Base-by-base conservation (phyloP, 1,140 invertebrate genomes). In the Halyomorpha halys region DNA sequence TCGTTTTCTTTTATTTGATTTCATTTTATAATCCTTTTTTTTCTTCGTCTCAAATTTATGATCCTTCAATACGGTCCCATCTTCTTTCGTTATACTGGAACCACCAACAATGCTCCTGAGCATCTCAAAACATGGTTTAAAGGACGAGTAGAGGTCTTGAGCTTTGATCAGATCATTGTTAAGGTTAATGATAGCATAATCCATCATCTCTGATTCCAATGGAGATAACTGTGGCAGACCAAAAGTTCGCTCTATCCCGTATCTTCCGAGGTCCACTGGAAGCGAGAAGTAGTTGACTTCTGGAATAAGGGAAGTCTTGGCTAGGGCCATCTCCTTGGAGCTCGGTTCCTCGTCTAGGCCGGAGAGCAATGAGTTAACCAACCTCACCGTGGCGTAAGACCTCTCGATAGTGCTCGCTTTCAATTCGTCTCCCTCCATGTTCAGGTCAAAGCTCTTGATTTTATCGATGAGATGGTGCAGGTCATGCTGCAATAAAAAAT, bases 251-350 rank as follows among this genome's bases (percentile, higher is more conserved):
- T 56, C 51, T 39, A 66, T 59, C 14, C 65, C 65, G 9, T 25
- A n/a, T 27, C n/a, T 21, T 2, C 65, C 65, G 11, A 66, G 44
- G 14, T 54, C 51, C 8, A 66, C 65, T 18, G 65, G 65, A 0
- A 66, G 51, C 2, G 65, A 62, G 59, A 66, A 66, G 30, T 63
- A 66, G 8, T 59, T 59, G 16, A 51, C 23, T 3, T 59, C 65
- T 6, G 65, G 61, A 3, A 66, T 53, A 3, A 59, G 54, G 16
- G 25, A 21, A 3, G 27, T 63, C 27, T 47, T 30, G 19, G 44
- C 19, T 2, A 66, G 51, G 19, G 65, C 45, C 18, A 66, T 66
- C 34, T 62, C 61, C 18, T 51, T 44, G 6, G 54, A 44, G 15
- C 23, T 61, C 16, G 21, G 51, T 14, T 63, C 39, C 8, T 59